Percentiles rank a stretch among this genome's conserved stretches.
Conservation (phyloP, 2,888 invertebrate species). For the Cantharis rufa region DNA sequence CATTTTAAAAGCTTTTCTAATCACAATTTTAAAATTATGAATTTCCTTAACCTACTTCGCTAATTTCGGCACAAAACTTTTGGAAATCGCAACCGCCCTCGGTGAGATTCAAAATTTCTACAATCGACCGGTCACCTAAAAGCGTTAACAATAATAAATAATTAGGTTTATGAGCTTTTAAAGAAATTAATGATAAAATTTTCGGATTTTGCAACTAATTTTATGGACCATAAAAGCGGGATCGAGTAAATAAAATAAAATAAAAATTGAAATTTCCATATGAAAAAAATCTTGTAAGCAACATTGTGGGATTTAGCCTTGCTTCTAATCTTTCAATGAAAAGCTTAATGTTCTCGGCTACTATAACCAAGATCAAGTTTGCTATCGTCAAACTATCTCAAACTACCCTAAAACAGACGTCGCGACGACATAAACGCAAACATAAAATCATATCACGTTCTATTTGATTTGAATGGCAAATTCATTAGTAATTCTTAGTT, state of each 20-base stretch:
- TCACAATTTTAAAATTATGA: not conserved
- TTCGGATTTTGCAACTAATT: not conserved
- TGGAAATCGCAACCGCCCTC: not conserved
- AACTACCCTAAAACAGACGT: conserved; percentile 13
- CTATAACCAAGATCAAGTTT: conserved; percentile 1
- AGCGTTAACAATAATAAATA: not conserved
- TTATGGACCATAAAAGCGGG: not conserved
- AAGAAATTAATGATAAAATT: not conserved
- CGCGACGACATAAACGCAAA: conserved; percentile 14
- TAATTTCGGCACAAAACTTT: not conserved
- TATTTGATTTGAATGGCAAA: conserved; percentile 19
- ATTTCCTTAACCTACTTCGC: not conserved
- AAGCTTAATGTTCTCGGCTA: not conserved
- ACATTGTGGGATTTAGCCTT: not conserved
- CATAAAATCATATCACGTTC: conserved; percentile 24
- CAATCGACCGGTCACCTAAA: not conserved
- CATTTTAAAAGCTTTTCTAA: not conserved
- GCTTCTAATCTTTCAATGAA: not conserved
- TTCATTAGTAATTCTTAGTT: conserved; percentile 22
- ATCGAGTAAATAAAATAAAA: not conserved
- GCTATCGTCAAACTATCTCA: conserved; percentile 4
- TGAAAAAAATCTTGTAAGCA: not conserved
- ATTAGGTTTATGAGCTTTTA: not conserved
- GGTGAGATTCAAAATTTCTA: not conserved
- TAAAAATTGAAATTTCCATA: not conserved